Percentiles rank a stretch among this genome's conserved stretches.
Evolutionary conservation across 2,888 invertebrate species (phyloP).

Genomic region (Ischnus inquisitorius): DNA sequence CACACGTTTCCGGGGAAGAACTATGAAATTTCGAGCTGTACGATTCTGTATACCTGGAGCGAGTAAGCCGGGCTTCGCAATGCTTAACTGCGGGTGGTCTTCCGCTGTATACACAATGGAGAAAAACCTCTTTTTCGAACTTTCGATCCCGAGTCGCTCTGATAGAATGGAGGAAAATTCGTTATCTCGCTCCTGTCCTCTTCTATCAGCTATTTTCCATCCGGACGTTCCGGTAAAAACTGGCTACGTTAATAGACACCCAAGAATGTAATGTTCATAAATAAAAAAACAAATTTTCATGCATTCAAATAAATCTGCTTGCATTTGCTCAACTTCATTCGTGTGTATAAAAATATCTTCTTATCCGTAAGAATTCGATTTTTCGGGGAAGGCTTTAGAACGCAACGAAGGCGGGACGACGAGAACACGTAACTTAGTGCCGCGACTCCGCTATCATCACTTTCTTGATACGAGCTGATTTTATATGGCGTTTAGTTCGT

Average conservation of each 20-base stretch:
- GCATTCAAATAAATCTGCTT: no score
- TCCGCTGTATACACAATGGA: neutral
- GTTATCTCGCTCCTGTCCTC: conserved; percentile 1
- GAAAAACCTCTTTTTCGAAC: neutral
- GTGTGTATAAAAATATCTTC: no score
- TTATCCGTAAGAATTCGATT: no score
- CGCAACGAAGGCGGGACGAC: conserved; percentile 37
- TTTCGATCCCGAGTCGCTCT: neutral
- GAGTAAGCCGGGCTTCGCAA: neutral
- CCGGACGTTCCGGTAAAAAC: conserved; percentile 20
- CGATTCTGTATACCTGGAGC: conserved; percentile 1
- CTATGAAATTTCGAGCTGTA: neutral
- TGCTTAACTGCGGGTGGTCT: conserved; percentile 1
- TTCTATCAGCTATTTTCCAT: neutral
- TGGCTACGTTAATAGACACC: conserved; percentile 40
- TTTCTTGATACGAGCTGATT: conserved; percentile 53
- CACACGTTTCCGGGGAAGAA: conserved; percentile 1
- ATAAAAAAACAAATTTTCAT: no score
- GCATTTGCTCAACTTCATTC: no score
- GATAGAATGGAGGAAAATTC: conserved; percentile 1
- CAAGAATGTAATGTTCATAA: no score
- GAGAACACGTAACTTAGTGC: conserved; percentile 15
- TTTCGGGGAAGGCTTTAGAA: no score
- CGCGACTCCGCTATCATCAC: conserved; percentile 44
- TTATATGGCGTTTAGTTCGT: conserved; percentile 45